These are phyloP conservation scores for Osmerus eperlanus DNA, from an alignment of 2,113 vertebrate genomes.

Conservation along the genomic window DNA sequence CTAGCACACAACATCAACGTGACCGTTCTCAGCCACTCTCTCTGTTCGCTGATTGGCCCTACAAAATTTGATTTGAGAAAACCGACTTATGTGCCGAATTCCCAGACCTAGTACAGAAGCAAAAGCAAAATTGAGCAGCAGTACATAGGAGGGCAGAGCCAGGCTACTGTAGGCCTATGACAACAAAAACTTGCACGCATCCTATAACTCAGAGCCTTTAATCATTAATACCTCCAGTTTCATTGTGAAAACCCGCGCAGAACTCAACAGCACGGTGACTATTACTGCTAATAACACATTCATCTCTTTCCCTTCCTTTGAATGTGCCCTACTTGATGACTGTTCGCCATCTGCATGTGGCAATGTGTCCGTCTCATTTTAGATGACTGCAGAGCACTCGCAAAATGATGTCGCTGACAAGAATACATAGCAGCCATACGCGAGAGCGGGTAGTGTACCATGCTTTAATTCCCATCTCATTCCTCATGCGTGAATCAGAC, in stretches of 20 bases:
- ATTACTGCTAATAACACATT: background rate
- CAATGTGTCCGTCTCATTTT: background rate
- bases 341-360: background rate
- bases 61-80: too few relatives aligned
- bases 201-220: too few relatives aligned
- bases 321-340: background rate
- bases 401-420: slow-evolving; percentile 33
- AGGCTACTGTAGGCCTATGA: too few relatives aligned
- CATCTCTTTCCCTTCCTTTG: background rate
- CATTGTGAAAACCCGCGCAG: background rate
- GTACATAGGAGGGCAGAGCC: too few relatives aligned
- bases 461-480: slow-evolving; percentile 50
- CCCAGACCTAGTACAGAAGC: too few relatives aligned
- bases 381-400: slow-evolving; percentile 17
- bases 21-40: too few relatives aligned
- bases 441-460: slow-evolving; percentile 25
- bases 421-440: slow-evolving; percentile 28
- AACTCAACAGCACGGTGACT: background rate
- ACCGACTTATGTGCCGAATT: too few relatives aligned
- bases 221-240: background rate
- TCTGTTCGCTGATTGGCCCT: too few relatives aligned
- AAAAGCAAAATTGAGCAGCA: too few relatives aligned
- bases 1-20: too few relatives aligned
- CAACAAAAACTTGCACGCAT: too few relatives aligned
- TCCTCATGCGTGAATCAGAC: slow-evolving; percentile 48